These are phyloP conservation scores for Panulirus ornatus DNA, from an alignment of 1,140 invertebrate genomes.

Conservation along the genomic window DNA sequence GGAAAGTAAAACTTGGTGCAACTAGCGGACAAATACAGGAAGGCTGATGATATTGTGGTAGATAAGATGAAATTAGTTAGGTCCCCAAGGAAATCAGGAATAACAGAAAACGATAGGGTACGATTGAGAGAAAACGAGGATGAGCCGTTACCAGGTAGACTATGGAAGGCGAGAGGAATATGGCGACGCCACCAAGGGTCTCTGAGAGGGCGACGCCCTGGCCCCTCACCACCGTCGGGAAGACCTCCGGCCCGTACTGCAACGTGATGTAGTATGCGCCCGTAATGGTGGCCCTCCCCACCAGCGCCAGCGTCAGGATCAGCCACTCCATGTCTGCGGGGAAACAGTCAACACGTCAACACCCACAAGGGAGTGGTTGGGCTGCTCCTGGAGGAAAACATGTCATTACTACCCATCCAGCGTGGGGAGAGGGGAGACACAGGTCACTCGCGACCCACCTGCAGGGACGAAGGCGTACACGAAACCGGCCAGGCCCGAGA, in stretches of 20 bases:
- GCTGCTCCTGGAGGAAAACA: neutral
- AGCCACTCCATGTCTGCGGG: constrained; percentile 36
- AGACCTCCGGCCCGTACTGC: constrained; percentile 91
- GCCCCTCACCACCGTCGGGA: constrained; percentile 87
- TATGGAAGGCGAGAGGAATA: constrained; percentile 73
- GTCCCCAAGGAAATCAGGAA: no score
- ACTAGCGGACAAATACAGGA: no score
- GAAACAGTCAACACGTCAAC: neutral
- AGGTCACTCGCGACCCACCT: constrained; percentile 14
- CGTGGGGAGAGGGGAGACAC: no score
- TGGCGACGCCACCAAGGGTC: constrained; percentile 72
- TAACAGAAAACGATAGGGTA: no score
- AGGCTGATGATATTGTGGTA: no score
- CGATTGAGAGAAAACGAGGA: no score
- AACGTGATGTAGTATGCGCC: constrained; percentile 93
- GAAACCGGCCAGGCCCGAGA: constrained; percentile 56
- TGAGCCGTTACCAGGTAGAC: constrained; percentile 70
- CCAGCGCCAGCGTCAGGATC: constrained; percentile 82
- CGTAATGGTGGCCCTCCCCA: constrained; percentile 90
- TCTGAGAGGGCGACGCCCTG: constrained; percentile 74
- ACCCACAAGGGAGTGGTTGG: no score
- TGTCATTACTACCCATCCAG: no score
- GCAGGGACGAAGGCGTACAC: constrained; percentile 56
- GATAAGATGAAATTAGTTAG: no score
- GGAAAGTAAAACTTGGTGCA: no score